Percentiles rank a stretch among this genome's conserved stretches.
phyloP scores from a whole-genome alignment of 2,888 invertebrate species.

The Metalampra italica region DNA sequence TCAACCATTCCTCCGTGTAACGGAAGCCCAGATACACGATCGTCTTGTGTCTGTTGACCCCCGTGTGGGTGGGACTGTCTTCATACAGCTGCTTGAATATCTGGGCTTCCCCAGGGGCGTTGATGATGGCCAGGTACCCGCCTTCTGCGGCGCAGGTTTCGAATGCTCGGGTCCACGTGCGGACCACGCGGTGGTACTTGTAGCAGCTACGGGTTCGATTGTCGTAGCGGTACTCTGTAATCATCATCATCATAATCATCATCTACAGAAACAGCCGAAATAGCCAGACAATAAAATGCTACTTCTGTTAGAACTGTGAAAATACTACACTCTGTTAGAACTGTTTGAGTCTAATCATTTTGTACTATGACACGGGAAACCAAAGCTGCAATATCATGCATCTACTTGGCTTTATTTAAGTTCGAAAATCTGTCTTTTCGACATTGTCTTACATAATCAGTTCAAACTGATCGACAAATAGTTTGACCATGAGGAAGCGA shows the following conservation, averaged over 20 bases:
- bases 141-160: conserved; percentile 25
- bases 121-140: conserved; percentile 24
- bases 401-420: no score
- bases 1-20: conserved; percentile 28
- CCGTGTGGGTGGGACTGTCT: conserved; percentile 1
- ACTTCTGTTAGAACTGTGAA: no score
- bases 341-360: no score
- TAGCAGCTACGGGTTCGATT: conserved; percentile 26
- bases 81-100: conserved; percentile 23
- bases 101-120: conserved; percentile 23
- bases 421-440: no score
- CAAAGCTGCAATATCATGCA: no score
- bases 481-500: no score
- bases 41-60: conserved; percentile 12
- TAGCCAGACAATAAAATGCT: no score
- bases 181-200: conserved; percentile 21
- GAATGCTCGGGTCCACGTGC: conserved; percentile 21
- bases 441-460: no score
- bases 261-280: neutral
- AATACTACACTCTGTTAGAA: no score
- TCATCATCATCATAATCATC: no score
- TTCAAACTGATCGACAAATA: no score
- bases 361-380: no score
- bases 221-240: conserved; percentile 8
- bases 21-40: conserved; percentile 24